phyloP scores from a whole-genome alignment of 2,113 vertebrate species.

The Oncorhynchus clarkii region DNA sequence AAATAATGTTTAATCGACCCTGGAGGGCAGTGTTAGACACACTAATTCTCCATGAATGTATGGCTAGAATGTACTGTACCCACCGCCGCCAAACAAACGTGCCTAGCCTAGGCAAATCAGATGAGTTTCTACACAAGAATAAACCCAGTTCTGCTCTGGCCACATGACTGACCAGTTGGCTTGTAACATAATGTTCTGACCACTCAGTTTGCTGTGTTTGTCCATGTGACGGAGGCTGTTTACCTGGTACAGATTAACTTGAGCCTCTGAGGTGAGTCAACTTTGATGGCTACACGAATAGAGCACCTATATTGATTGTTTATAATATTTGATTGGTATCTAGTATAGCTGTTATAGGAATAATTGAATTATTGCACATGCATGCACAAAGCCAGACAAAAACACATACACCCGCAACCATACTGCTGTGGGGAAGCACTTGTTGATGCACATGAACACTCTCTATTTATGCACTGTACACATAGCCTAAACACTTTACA shows the following conservation, averaged over 20 bases:
- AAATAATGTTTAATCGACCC: background rate
- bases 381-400: background rate
- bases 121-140: background rate
- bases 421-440: background rate
- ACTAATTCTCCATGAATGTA: background rate
- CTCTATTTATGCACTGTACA: background rate
- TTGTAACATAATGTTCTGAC: background rate
- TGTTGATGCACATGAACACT: too few relatives aligned
- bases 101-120: background rate
- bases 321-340: background rate
- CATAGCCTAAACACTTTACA: background rate
- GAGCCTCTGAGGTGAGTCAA: background rate
- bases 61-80: background rate
- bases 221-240: too few relatives aligned
- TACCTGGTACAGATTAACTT: too few relatives aligned
- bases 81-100: background rate
- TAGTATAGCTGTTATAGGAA: background rate
- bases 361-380: background rate
- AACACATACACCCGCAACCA: background rate
- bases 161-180: background rate
- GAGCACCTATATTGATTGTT: background rate
- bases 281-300: background rate
- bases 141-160: background rate
- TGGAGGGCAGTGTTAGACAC: background rate
- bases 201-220: too few relatives aligned